Conservation (phyloP, 2,113 vertebrate species). For the Lynx canadensis region DNA sequence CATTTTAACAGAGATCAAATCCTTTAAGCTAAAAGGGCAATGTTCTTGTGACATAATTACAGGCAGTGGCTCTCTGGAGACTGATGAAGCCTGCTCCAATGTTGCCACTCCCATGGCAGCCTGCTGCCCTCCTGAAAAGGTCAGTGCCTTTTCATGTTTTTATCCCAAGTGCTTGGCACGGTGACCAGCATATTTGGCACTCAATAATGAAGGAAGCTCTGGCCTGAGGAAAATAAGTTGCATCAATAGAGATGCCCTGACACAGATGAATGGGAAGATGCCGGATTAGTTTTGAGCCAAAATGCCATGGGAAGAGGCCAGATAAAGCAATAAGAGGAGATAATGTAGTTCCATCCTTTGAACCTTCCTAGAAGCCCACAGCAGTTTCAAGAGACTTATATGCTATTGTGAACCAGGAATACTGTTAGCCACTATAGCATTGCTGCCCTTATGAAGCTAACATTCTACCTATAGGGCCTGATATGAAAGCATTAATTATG, state of each 20-base stretch:
- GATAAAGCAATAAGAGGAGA: not conserved
- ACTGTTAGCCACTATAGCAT: not conserved
- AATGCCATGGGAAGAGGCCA: not conserved
- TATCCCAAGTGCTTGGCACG: not conserved
- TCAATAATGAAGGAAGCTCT: slow-evolving; percentile 3
- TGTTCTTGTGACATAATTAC: not conserved
- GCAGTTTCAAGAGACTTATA: not conserved
- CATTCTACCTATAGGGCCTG: not conserved
- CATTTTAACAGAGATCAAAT: slow-evolving; percentile 2
- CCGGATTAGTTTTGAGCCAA: not conserved
- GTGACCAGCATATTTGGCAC: not conserved
- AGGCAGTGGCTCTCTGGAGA: not conserved
- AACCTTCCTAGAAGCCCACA: not conserved
- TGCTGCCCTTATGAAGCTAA: slow-evolving; percentile 11
- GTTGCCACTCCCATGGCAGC: not conserved
- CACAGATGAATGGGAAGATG: not conserved
- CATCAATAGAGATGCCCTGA: not conserved
- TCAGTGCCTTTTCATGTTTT: not conserved
- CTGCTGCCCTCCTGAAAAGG: not conserved
- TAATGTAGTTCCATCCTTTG: not conserved
- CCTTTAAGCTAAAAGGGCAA: not conserved
- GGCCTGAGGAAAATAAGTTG: not conserved
- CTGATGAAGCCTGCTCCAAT: not conserved
- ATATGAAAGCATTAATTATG: not conserved
- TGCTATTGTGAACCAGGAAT: not conserved